phyloP scores from a whole-genome alignment of 2,797 vertebrate species.

The Lacerta viridis region DNA sequence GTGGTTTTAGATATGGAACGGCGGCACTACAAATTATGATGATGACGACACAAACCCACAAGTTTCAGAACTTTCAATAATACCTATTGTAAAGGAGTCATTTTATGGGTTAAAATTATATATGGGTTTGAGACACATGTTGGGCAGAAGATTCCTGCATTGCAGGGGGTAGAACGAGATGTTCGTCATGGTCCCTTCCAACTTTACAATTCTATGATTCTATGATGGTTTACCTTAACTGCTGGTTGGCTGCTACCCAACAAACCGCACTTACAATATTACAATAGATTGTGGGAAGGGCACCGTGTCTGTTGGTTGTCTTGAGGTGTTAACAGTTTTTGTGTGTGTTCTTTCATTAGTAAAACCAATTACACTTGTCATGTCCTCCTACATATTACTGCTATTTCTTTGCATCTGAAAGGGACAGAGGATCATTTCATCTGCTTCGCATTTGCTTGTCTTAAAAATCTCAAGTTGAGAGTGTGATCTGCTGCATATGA shows the following conservation, averaged over 20 bases:
- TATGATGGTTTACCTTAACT: slow-evolving; percentile 2
- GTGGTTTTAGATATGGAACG: too few species aligned
- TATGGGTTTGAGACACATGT: neutral
- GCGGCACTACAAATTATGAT: too few species aligned
- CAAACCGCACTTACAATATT: neutral
- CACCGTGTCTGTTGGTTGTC: neutral
- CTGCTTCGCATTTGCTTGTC: neutral
- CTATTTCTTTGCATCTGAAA: neutral
- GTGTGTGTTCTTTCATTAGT: neutral
- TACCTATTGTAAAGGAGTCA: neutral
- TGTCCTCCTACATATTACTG: too few species aligned
- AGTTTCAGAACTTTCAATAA: neutral
- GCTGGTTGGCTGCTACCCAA: neutral
- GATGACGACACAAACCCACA: neutral
- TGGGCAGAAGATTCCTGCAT: too few species aligned
- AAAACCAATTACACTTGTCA: neutral
- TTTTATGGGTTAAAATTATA: neutral
- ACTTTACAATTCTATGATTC: too few species aligned
- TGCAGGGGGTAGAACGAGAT: too few species aligned
- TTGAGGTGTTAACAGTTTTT: neutral
- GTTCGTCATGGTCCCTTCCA: too few species aligned
- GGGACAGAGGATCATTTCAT: neutral
- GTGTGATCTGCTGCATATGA: accelerated
- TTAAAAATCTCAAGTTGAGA: neutral
- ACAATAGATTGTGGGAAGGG: neutral